Percentiles rank a stretch among this genome's conserved stretches.
Evolutionary conservation across 2,888 invertebrate species (phyloP).

Genomic region (Cosmorhoe ocellata): DNA sequence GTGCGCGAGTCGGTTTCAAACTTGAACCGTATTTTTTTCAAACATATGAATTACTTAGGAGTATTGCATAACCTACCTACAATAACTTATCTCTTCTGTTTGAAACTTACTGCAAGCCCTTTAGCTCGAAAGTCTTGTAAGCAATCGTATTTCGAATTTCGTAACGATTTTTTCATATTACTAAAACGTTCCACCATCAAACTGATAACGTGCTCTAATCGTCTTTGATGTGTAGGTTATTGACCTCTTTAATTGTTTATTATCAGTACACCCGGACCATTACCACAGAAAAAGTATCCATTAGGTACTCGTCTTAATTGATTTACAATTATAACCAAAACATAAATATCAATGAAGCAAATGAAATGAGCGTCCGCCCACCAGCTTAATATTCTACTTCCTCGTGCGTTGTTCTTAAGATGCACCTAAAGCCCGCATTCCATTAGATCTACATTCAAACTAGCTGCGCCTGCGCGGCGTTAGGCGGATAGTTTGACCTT

Average conservation of each 20-base stretch:
- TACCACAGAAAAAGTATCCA: constrained; percentile 7
- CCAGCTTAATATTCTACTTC: constrained; percentile 31
- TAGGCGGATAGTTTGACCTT: constrained; percentile 6
- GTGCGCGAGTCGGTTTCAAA: too few species aligned
- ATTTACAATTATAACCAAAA: constrained; percentile 58
- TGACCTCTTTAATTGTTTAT: constrained; percentile 18
- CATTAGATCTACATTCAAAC: constrained; percentile 9
- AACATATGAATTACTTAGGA: too few species aligned
- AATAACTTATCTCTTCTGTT: too few species aligned
- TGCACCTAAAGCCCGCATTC: constrained; percentile 10
- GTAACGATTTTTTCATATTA: too few species aligned
- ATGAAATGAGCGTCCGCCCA: constrained; percentile 58
- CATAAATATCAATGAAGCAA: constrained; percentile 72
- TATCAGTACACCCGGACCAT: constrained; percentile 9
- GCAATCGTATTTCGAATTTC: too few species aligned
- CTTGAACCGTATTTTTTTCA: too few species aligned
- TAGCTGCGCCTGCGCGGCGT: not conserved
- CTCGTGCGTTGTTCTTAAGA: constrained; percentile 30
- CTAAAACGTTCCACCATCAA: too few species aligned
- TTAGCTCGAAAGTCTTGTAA: too few species aligned
- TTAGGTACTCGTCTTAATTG: constrained; percentile 53
- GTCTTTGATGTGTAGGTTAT: constrained; percentile 17
- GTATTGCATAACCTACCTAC: too few species aligned
- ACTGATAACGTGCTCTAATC: constrained; percentile 22
- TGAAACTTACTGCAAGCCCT: too few species aligned